Evolutionary conservation across 2,888 invertebrate genomes (phyloP), one percentile per base, ranked within the genome.

Genomic region (Mythimna ferrago): DNA sequence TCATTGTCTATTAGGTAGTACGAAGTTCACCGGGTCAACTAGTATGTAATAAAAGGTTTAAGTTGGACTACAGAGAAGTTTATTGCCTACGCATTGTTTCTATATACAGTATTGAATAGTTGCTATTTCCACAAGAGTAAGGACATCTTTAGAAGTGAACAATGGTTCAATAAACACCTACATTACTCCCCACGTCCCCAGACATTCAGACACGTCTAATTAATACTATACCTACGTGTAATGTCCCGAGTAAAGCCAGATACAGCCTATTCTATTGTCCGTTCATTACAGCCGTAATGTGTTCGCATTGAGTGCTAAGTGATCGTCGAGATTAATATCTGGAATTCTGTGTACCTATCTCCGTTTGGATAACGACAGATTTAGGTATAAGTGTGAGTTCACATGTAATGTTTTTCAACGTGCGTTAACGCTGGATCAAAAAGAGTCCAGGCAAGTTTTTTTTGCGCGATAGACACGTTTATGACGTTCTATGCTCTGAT

Each of bases 231-330:
- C 21, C 16, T 63, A 56, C 19, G 32, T 71, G 16, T 73, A 66
- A 71, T 65, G 65, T 69, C 11, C 32, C 38, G 11, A n/a, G 26
- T 58, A 56, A 68, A 58, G 66, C 54, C 26, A 66, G 66, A 83
- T 80, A 79, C 32, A 14, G 74, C 58, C 64, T 63, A 68, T 83
- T 63, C 70, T 60, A 81, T 81, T 81, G 65, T 81, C 74, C 65
- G 65, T 79, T 66, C 54, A 83, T 73, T 83, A 63, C 62, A 4
- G 16, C 44, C 51, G 63, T 83, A 79, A 83, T 79, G 80, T 70
- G 58, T 54, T 63, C 66, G 32, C 80, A 79, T 79, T 71, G 80
- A 73, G 80, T 81, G 83, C 51, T 74, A 83, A 79, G 70, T 68
- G 80, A 63, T 74, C 62, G 62, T 83, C 74, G 53, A 79, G 80